Percentiles rank a stretch among this genome's conserved stretches.
Evolutionary conservation across 2,113 vertebrate species (phyloP).

Genomic region (Chamaea fasciata): DNA sequence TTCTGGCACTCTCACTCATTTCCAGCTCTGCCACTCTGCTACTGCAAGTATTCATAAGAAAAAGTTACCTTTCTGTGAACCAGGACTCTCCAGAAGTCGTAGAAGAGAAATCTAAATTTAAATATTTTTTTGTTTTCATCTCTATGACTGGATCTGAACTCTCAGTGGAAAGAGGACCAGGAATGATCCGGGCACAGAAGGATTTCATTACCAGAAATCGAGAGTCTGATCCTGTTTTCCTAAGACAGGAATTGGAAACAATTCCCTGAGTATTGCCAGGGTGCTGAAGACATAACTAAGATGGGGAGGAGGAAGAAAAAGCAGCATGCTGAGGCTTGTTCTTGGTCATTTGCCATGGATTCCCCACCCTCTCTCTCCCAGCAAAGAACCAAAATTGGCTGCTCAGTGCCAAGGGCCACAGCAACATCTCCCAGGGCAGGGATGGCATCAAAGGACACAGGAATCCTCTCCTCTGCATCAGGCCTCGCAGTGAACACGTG

Average conservation of each 20-base stretch:
- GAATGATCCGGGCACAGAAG: neutral
- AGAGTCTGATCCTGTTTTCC: neutral
- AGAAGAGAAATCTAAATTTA: neutral
- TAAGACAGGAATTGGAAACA: constrained; percentile 11
- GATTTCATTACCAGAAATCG: neutral
- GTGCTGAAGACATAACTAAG: neutral
- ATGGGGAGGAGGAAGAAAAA: neutral
- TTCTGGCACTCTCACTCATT: neutral
- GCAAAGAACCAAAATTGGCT: neutral
- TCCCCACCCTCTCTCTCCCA: neutral
- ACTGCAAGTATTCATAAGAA: neutral
- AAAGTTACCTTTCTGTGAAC: neutral
- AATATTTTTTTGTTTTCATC: neutral
- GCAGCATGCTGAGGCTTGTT: neutral
- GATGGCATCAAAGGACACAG: neutral
- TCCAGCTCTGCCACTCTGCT: neutral
- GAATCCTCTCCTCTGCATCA: neutral
- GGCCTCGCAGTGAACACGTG: neutral
- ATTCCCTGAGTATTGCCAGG: neutral
- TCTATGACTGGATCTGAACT: neutral
- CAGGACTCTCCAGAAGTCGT: neutral
- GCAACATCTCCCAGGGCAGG: neutral
- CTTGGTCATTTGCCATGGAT: neutral
- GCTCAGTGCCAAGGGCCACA: neutral
- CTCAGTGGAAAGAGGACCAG: neutral